Conservation (phyloP, 53 echinoderm and acorn worm species). For the Astropecten irregularis region DNA sequence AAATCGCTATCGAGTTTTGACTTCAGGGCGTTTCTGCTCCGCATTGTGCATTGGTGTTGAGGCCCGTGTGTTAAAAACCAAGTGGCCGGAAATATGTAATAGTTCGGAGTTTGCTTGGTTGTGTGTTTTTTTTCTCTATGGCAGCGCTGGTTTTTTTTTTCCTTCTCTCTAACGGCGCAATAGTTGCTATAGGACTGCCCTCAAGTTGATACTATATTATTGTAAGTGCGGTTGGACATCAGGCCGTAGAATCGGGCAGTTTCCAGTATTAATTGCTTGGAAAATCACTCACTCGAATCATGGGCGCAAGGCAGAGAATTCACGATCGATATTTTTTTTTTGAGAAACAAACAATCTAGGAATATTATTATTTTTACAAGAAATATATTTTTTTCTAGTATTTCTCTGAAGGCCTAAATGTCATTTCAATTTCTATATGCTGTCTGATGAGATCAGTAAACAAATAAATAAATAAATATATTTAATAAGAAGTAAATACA, state of each 20-base stretch:
- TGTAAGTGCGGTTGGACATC: background rate
- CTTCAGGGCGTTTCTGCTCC: conserved; percentile 20
- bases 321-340: conserved; percentile 18
- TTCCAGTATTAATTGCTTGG: conserved; percentile 28
- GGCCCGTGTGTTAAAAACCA: background rate
- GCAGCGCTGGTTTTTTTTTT: background rate
- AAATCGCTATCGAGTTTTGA: conserved; percentile 50
- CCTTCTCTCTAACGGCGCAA: background rate
- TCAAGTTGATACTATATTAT: conserved; percentile 40
- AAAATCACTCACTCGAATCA: conserved; percentile 38
- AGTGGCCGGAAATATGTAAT: conserved; percentile 48
- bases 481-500: too few relatives aligned
- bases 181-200: conserved; percentile 21
- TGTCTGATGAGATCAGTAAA: too few relatives aligned
- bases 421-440: too few relatives aligned
- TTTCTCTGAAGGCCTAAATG: too few relatives aligned
- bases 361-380: too few relatives aligned
- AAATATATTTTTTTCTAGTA: too few relatives aligned
- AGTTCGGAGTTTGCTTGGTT: background rate
- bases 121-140: background rate
- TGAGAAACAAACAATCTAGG: too few relatives aligned
- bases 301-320: background rate
- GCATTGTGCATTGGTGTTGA: conserved; percentile 29
- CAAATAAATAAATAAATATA: too few relatives aligned
- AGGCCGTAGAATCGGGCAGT: too few relatives aligned